Percentiles rank a stretch among this genome's conserved stretches.
Evolutionary conservation across 2,797 vertebrate species (phyloP).

Genomic region (Xerus rutilus): DNA sequence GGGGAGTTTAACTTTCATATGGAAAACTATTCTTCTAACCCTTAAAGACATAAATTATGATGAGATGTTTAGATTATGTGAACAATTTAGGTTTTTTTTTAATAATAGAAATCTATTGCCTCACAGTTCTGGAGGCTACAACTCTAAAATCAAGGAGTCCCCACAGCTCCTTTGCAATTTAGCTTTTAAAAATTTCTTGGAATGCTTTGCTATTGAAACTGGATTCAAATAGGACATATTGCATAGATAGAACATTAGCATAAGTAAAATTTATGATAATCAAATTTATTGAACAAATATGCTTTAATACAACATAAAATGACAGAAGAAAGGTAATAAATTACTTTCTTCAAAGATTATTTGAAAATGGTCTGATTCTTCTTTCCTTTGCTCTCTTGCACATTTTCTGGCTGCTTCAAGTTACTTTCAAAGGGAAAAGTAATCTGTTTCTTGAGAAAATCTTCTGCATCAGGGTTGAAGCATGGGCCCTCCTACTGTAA

Average conservation of each 20-base stretch:
- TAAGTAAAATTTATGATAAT: slow-evolving; percentile 1
- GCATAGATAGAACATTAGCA: neutral
- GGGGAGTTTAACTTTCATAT: neutral
- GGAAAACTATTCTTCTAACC: slow-evolving; percentile 30
- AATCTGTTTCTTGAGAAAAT: neutral
- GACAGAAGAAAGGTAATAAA: neutral
- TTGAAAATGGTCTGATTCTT: slow-evolving; percentile 51
- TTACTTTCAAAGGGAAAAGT: neutral
- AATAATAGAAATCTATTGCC: no score
- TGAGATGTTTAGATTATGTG: slow-evolving; percentile 2
- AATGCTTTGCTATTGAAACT: slow-evolving; percentile 55
- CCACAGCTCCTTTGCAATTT: neutral
- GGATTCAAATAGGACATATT: neutral
- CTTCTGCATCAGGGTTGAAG: neutral
- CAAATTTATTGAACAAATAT: neutral
- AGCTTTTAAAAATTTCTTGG: slow-evolving; percentile 53
- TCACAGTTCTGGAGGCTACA: no score
- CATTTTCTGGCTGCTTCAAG: neutral
- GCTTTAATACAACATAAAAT: slow-evolving; percentile 22
- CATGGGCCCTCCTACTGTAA: neutral
- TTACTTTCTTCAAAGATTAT: slow-evolving; percentile 18
- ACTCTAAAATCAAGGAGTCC: no score
- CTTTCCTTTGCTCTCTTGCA: neutral
- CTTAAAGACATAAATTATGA: slow-evolving; percentile 27
- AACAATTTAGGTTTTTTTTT: no score